Evolutionary conservation across 2,797 vertebrate genomes (phyloP), one percentile per base, ranked within the genome.

Genomic region (Microctenopoma lineatum): DNA sequence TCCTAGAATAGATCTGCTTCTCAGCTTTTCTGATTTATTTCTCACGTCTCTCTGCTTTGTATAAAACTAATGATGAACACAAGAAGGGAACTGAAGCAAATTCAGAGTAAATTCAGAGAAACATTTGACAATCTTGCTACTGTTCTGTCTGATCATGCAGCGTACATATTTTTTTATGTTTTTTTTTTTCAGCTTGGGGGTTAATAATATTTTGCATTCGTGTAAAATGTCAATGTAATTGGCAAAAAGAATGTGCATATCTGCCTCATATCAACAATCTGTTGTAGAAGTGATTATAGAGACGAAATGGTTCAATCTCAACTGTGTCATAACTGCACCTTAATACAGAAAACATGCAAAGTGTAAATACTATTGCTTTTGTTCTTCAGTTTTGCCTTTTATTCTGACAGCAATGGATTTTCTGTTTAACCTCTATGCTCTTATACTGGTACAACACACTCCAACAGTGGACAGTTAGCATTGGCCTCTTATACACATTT

Each of bases 391-490:
- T 76, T 64, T 83, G 82, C 76, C 80, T 79, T 83, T 79, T 76
- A 68, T 56, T 62, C 25, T 54, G 61, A 66, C 51, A 47, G 46
- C 57, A 80, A 74, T 75, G 41, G 50, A 59, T 75, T 67, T 64
- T 79, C 62, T 65, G 66, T 65, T 83, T 66, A 89, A 80, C 57
- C 48, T 70, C 52, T 52, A 26, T 68, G 72, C 52, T 87, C 64
- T 75, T 72, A 65, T 63, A 73, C 74, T 86, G 87, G 86, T 91
- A 91, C 90, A 84, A 72, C 66, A 79, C 69, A 80, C 64, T 77
- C 74, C n/a, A 18, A 83, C 50, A 61, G 54, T 59, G 70, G 77
- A 77, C 70, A 27, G 44, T 72, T 47, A 51, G 62, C 61, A 66
- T 74, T 29, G 58, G 66, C 65, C 55, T 69, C 47, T 66, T 66